Percentiles rank a stretch among this genome's conserved stretches.
Conservation (phyloP, 2,888 invertebrate genomes). For the Aphidoletes aphidimyza region DNA sequence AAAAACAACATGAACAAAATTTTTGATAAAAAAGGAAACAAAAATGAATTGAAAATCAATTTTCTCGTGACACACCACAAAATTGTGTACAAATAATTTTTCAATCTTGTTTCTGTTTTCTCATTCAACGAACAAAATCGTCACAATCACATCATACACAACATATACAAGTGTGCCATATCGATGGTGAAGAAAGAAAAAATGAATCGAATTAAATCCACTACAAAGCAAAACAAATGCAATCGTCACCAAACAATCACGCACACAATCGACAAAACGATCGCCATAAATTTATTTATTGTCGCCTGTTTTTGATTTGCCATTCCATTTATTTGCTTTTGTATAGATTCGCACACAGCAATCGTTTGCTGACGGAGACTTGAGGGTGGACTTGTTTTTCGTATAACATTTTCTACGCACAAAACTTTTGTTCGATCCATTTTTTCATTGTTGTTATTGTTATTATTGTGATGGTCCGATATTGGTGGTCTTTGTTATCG, state of each 20-base stretch:
- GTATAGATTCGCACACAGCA: neutral
- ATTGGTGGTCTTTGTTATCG: too few species aligned
- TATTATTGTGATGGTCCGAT: too few species aligned
- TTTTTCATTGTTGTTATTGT: too few species aligned
- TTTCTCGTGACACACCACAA: neutral
- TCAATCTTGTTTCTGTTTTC: neutral
- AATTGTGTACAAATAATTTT: neutral
- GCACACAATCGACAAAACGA: slow-evolving; percentile 23
- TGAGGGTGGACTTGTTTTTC: too few species aligned
- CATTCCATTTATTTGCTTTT: neutral
- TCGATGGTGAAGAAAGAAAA: neutral
- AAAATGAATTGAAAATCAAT: neutral
- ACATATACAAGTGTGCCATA: too few species aligned
- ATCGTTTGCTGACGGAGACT: neutral
- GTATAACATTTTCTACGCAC: too few species aligned
- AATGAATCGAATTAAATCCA: neutral
- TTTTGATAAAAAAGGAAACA: neutral
- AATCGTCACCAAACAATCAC: neutral
- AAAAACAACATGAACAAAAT: slow-evolving; percentile 13
- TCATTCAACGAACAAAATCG: neutral
- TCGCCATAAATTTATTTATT: neutral
- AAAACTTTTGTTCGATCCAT: neutral
- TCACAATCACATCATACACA: neutral
- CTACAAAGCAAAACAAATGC: slow-evolving; percentile 7
- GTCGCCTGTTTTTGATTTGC: slow-evolving; percentile 6